Evolutionary conservation across 2,888 invertebrate genomes (phyloP).

Genomic region (Chymomyza procnemis): DNA sequence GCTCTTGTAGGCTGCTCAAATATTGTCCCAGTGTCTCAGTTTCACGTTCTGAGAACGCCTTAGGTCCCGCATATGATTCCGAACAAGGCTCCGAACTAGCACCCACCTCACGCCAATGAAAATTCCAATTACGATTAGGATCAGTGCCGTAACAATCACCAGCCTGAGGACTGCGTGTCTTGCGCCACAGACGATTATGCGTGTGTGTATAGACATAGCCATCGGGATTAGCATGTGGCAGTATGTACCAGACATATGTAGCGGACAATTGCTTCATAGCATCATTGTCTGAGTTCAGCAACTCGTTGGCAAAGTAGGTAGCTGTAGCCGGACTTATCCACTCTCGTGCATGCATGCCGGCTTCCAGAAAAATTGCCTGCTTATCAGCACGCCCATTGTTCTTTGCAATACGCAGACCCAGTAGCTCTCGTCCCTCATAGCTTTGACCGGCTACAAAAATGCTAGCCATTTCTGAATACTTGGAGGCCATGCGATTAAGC

Average conservation of each 20-base stretch:
- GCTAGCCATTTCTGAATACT: slow-evolving; percentile 79
- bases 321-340: slow-evolving; percentile 85
- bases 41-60: slow-evolving; percentile 86
- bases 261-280: slow-evolving; percentile 79
- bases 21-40: slow-evolving; percentile 81
- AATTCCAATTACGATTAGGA: slow-evolving; percentile 88
- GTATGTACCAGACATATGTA: slow-evolving; percentile 85
- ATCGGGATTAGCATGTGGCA: slow-evolving; percentile 88
- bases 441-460: slow-evolving; percentile 79
- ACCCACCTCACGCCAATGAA: slow-evolving; percentile 83
- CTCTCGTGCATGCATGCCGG: slow-evolving; percentile 86
- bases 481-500: slow-evolving; percentile 79
- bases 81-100: slow-evolving; percentile 81
- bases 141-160: slow-evolving; percentile 83
- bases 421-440: slow-evolving; percentile 81
- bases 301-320: slow-evolving; percentile 82
- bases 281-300: slow-evolving; percentile 80
- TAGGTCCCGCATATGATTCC: slow-evolving; percentile 83
- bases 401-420: slow-evolving; percentile 80
- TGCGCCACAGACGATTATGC: slow-evolving; percentile 83
- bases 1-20: slow-evolving; percentile 79
- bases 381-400: not conserved
- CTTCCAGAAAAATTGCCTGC: slow-evolving; percentile 78
- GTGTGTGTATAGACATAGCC: slow-evolving; percentile 84
- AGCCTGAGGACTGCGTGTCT: slow-evolving; percentile 81